These are phyloP conservation scores for Hirundo rustica DNA, from an alignment of 2,797 vertebrate species.

Conservation along the genomic window DNA sequence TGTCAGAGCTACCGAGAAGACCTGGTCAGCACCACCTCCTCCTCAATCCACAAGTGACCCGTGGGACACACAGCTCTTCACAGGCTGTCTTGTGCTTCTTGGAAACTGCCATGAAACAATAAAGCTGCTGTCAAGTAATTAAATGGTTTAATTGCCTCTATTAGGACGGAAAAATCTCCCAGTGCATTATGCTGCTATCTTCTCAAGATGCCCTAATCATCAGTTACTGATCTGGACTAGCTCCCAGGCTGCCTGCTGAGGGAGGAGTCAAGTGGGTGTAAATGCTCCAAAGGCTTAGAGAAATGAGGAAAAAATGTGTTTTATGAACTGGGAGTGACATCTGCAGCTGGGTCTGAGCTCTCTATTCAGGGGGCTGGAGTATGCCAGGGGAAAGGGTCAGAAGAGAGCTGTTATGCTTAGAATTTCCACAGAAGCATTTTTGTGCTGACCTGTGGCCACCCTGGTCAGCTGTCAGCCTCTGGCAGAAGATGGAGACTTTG, in stretches of 20 bases:
- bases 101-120: neutral
- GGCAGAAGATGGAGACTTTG: neutral
- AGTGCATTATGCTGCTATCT: neutral
- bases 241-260: neutral
- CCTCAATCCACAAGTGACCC: neutral
- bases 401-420: neutral
- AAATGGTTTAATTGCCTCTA: conserved; percentile 3
- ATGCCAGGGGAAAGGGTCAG: neutral
- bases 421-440: neutral
- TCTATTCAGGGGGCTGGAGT: neutral
- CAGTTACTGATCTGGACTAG: neutral
- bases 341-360: neutral
- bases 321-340: neutral
- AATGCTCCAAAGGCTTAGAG: neutral
- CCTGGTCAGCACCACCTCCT: neutral
- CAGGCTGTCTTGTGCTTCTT: neutral
- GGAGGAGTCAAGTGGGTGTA: neutral
- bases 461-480: neutral
- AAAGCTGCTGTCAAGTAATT: conserved; percentile 38
- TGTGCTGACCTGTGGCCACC: neutral
- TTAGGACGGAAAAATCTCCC: neutral
- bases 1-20: neutral
- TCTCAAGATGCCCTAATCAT: neutral
- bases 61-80: neutral
- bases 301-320: neutral